A percentile compares a stretch with the other conserved stretches of the same genome.
Conservation (phyloP, 2,113 vertebrate species). For the Bufo gargarizans region DNA sequence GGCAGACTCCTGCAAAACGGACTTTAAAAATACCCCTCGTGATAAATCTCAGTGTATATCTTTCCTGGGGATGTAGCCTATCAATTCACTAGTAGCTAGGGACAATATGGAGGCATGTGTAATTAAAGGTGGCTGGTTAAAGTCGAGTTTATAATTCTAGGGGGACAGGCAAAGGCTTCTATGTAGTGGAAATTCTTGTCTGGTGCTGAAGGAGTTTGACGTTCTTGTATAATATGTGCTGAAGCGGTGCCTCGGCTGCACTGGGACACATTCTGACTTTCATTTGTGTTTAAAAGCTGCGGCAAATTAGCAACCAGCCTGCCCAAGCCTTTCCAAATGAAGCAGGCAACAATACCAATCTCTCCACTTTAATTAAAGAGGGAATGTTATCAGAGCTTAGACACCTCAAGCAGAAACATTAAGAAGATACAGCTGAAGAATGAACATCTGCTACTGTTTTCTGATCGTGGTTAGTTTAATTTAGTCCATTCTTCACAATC, state of each 20-base stretch:
- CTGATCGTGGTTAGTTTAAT: slow-evolving; percentile 59
- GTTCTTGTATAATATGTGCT: slow-evolving; percentile 11
- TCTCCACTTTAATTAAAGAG: slow-evolving; percentile 60
- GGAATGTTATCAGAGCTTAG: slow-evolving; percentile 58
- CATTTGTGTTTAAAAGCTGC: slow-evolving; percentile 52
- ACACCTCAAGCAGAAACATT: slow-evolving; percentile 60
- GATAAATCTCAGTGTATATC: background rate
- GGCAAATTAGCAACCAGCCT: slow-evolving; percentile 57
- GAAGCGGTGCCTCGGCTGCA: slow-evolving; percentile 34
- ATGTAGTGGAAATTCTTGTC: background rate
- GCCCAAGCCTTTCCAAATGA: slow-evolving; percentile 55
- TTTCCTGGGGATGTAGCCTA: background rate
- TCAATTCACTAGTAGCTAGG: background rate
- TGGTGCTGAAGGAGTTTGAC: slow-evolving; percentile 31
- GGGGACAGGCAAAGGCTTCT: background rate
- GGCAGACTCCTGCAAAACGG: too few relatives aligned
- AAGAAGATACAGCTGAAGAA: slow-evolving; percentile 56
- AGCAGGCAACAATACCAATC: slow-evolving; percentile 57
- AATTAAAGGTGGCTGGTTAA: background rate
- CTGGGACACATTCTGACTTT: slow-evolving; percentile 56
- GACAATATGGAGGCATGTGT: background rate
- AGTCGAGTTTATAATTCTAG: background rate
- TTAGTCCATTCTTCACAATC: slow-evolving; percentile 58
- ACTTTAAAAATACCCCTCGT: too few relatives aligned
- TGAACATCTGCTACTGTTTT: slow-evolving; percentile 59